phyloP scores from a whole-genome alignment of 2,888 invertebrate species.

The Bombylius discolor region DNA sequence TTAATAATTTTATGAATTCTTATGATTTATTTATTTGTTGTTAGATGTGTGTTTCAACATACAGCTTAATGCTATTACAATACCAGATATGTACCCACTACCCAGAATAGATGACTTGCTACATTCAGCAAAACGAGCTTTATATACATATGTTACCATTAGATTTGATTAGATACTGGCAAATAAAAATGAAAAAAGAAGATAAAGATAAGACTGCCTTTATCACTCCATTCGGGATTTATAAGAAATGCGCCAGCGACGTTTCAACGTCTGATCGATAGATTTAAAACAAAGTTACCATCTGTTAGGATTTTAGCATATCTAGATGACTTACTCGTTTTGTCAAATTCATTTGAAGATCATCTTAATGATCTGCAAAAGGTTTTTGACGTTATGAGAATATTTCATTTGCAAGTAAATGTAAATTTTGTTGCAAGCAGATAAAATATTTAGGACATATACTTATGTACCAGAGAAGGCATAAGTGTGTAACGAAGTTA shows the following conservation, averaged over 20 bases:
- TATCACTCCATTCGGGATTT: conserved; percentile 4
- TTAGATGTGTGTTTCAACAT: too few species aligned
- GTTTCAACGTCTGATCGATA: conserved; percentile 9
- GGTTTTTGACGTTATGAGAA: conserved; percentile 7
- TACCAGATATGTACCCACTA: too few species aligned
- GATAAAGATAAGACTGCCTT: conserved; percentile 12
- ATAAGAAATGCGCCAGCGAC: conserved; percentile 1
- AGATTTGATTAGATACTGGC: conserved; percentile 16
- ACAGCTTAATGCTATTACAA: too few species aligned
- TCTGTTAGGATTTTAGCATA: conserved; percentile 14
- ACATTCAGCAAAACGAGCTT: conserved; percentile 18
- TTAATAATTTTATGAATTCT: too few species aligned
- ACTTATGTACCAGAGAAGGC: too few species aligned
- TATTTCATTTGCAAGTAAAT: background rate
- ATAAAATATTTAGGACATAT: too few species aligned
- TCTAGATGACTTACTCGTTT: conserved; percentile 16
- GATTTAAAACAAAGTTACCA: conserved; percentile 12
- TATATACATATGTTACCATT: conserved; percentile 14
- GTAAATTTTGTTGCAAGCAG: too few species aligned
- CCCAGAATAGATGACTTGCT: too few species aligned
- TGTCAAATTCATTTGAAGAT: conserved; percentile 7
- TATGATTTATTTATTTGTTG: too few species aligned
- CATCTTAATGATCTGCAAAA: conserved; percentile 7
- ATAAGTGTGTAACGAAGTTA: too few species aligned
- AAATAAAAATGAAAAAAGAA: conserved; percentile 11